Conservation (phyloP, 1,140 invertebrate species). For the Trichonephila clavata region DNA sequence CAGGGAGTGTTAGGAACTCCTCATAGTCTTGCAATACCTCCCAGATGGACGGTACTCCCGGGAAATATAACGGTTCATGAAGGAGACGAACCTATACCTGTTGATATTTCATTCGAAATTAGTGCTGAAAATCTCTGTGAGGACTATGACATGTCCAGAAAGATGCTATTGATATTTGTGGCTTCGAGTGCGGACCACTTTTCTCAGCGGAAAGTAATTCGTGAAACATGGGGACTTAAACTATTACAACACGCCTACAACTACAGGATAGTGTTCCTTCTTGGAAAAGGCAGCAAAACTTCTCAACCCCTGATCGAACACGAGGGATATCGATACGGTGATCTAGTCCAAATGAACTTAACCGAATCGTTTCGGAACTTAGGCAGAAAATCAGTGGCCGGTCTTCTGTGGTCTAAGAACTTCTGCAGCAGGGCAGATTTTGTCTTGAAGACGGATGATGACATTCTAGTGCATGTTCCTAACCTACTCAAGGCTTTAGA, state of each 20-base stretch:
- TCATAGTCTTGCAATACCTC: background rate
- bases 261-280: conserved; percentile 78
- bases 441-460: conserved; percentile 82
- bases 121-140: conserved; percentile 73
- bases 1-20: background rate
- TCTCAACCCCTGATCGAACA: conserved; percentile 77
- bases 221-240: conserved; percentile 78
- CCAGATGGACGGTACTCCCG: conserved; percentile 81
- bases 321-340: conserved; percentile 80
- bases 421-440: conserved; percentile 80
- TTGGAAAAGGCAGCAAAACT: conserved; percentile 61
- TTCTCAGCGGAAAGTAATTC: conserved; percentile 76
- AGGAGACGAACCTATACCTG: conserved; percentile 61
- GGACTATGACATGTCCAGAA: conserved; percentile 50
- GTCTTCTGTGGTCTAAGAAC: conserved; percentile 80
- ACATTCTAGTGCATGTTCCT: conserved; percentile 81
- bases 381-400: conserved; percentile 81
- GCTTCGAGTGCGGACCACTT: conserved; percentile 77
- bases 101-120: conserved; percentile 75
- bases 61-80: conserved; percentile 76
- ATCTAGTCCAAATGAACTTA: conserved; percentile 82
- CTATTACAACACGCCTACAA: conserved; percentile 78
- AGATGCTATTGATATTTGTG: conserved; percentile 77
- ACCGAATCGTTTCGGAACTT: conserved; percentile 82
- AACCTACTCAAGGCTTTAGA: conserved; percentile 77